These are phyloP conservation scores for Tillus elongatus DNA, from an alignment of 2,888 invertebrate species.

Conservation along the genomic window DNA sequence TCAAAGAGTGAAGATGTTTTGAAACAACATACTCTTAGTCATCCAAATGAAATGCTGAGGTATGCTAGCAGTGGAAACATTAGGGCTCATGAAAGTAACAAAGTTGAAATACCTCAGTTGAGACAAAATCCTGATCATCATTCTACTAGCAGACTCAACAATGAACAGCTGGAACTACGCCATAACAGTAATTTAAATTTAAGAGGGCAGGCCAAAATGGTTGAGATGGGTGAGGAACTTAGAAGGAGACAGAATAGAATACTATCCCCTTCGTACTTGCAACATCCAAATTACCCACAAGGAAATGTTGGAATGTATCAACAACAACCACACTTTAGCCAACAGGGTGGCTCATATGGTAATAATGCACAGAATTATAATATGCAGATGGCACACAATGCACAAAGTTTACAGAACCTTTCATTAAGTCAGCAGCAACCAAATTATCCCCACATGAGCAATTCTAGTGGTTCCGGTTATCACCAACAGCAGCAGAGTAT, in stretches of 20 bases:
- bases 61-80: slow-evolving; percentile 41
- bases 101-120: slow-evolving; percentile 29
- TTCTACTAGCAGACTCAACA: slow-evolving; percentile 18
- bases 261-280: slow-evolving; percentile 30
- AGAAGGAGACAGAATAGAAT: slow-evolving; percentile 49
- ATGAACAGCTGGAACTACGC: slow-evolving; percentile 17
- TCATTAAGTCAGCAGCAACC: slow-evolving; percentile 30
- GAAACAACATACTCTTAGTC: slow-evolving; percentile 29
- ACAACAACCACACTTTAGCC: slow-evolving; percentile 13
- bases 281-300: slow-evolving; percentile 22
- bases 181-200: slow-evolving; percentile 20
- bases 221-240: slow-evolving; percentile 77
- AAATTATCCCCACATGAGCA: slow-evolving; percentile 18
- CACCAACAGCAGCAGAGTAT: slow-evolving; percentile 10
- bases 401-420: slow-evolving; percentile 38
- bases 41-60: slow-evolving; percentile 29
- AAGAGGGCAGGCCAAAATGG: slow-evolving; percentile 55
- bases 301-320: slow-evolving; percentile 26
- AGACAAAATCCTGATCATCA: slow-evolving; percentile 22
- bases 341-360: slow-evolving; percentile 14
- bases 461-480: no score
- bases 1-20: slow-evolving; percentile 39
- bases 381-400: slow-evolving; percentile 34
- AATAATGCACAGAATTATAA: slow-evolving; percentile 20
- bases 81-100: slow-evolving; percentile 32